These are phyloP conservation scores for Alethe castanea DNA, from an alignment of 2,113 vertebrate genomes.

Conservation along the genomic window DNA sequence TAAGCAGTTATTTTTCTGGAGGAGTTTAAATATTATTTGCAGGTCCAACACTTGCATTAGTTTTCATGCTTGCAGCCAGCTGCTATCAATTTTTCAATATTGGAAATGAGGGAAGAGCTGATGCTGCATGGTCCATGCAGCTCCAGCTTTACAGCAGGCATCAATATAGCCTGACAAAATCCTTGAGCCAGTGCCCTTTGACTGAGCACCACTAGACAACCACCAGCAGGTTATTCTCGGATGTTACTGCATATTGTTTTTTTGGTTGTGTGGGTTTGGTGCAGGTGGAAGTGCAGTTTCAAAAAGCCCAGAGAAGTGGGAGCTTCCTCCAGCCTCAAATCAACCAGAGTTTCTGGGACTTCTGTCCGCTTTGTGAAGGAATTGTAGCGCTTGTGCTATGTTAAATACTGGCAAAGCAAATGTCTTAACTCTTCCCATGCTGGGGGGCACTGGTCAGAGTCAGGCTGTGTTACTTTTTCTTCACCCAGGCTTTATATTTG, in stretches of 20 bases:
- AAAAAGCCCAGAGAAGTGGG: background rate
- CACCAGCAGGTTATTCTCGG: background rate
- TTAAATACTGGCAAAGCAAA: background rate
- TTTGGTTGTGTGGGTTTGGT: background rate
- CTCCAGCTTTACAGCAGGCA: background rate
- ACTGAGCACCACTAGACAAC: background rate
- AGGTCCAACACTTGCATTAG: background rate
- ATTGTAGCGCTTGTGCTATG: background rate
- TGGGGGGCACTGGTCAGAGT: background rate
- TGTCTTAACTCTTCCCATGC: background rate
- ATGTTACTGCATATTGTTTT: background rate
- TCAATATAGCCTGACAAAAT: background rate
- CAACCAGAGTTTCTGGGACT: background rate
- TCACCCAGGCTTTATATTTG: background rate
- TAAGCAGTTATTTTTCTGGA: background rate
- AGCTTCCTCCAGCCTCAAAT: background rate
- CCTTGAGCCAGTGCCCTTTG: background rate
- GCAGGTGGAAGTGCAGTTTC: background rate
- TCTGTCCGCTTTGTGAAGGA: background rate
- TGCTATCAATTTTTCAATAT: background rate
- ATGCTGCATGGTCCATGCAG: background rate
- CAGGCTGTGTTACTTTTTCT: background rate
- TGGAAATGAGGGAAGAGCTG: background rate
- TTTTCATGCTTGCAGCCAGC: background rate
- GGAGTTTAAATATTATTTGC: background rate